Conservation (phyloP, 2,113 vertebrate species). For the Electrona antarctica region DNA sequence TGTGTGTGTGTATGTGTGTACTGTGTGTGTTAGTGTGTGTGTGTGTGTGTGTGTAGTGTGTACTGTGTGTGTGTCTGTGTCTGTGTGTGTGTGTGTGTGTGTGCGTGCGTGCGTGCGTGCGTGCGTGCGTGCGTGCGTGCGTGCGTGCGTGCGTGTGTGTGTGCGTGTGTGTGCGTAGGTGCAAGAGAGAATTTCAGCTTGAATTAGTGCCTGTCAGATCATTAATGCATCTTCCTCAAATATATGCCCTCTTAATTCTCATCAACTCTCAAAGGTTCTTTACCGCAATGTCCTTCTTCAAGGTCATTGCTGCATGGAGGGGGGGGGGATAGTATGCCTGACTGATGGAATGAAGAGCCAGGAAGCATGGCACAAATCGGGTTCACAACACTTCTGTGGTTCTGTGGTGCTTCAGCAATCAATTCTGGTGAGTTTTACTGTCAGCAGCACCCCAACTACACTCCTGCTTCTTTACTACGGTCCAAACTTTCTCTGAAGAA, state of each 20-base stretch:
- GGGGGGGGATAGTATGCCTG: background rate
- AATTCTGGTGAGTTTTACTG: no score
- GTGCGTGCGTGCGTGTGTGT: background rate
- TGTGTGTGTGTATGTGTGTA: conserved; percentile 7
- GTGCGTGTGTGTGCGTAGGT: background rate
- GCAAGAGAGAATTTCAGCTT: conserved; percentile 42
- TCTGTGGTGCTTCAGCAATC: no score
- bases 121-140: background rate
- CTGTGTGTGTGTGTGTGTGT: conserved; percentile 10
- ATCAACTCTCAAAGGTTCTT: conserved; percentile 41
- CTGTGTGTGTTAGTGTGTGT: conserved; percentile 7
- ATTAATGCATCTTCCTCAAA: conserved; percentile 55
- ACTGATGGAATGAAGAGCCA: background rate
- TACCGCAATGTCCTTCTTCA: conserved; percentile 43
- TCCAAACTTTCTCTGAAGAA: background rate
- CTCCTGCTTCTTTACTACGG: background rate
- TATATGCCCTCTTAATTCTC: conserved; percentile 51
- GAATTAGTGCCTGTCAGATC: conserved; percentile 62
- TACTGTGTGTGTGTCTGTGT: background rate
- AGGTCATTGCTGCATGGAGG: no score
- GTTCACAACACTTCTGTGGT: no score
- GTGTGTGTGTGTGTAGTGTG: background rate
- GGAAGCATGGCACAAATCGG: no score
- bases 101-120: conserved; percentile 5
- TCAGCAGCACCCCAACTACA: background rate